Percentiles rank a stretch among this genome's conserved stretches.
Conservation (phyloP, 2,113 vertebrate species). For the Leiothrix lutea region DNA sequence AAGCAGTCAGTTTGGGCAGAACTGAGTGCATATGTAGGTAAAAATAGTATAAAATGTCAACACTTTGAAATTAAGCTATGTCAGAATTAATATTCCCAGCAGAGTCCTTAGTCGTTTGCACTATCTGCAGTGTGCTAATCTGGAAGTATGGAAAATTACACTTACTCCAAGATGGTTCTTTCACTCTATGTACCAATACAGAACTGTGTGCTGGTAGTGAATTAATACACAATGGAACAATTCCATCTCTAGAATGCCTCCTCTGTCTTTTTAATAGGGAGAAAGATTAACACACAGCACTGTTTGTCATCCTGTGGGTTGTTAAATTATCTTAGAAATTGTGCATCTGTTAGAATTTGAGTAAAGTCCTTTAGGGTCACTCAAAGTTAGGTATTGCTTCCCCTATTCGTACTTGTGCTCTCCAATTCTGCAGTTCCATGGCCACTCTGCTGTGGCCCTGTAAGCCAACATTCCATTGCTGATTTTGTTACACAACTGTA, state of each 20-base stretch:
- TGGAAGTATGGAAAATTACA: not conserved
- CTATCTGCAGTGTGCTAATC: not conserved
- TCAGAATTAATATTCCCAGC: not conserved
- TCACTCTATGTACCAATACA: not conserved
- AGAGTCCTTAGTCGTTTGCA: not conserved
- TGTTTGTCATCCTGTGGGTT: not conserved
- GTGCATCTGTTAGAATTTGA: not conserved
- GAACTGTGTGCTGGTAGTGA: not conserved
- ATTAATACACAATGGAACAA: not conserved
- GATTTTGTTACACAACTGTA: not conserved
- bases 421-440: not conserved
- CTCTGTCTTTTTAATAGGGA: not conserved
- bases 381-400: not conserved
- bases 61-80: not conserved
- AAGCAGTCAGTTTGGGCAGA: not conserved
- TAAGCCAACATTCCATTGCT: not conserved
- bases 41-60: not conserved
- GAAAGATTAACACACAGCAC: not conserved
- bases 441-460: not conserved
- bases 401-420: accelerated
- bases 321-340: not conserved
- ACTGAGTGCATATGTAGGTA: not conserved
- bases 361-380: not conserved
- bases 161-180: not conserved
- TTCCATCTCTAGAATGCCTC: not conserved